These are phyloP conservation scores for Cyclina sinensis DNA, from an alignment of 1,140 invertebrate species.

Conservation along the genomic window DNA sequence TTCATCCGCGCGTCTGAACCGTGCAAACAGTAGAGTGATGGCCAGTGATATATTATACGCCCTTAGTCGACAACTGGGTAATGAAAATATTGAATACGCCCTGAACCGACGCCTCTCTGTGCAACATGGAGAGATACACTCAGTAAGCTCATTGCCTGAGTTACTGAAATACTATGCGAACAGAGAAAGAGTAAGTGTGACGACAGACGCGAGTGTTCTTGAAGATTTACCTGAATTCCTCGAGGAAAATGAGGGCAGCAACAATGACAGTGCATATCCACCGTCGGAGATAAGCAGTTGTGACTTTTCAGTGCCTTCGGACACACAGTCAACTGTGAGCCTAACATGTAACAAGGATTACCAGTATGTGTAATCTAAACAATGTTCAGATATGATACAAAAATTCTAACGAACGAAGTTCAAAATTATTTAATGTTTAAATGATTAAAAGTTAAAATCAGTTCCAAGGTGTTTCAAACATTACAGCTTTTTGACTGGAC, in stretches of 20 bases:
- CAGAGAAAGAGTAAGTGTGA: neutral
- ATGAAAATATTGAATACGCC: conserved; percentile 30
- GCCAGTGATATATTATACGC: conserved; percentile 51
- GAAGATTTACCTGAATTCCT: neutral
- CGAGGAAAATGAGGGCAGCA: neutral
- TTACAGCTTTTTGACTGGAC: too few species aligned
- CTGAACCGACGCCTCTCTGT: conserved; percentile 37
- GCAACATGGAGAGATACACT: neutral
- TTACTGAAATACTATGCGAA: conserved; percentile 38
- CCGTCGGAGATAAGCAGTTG: neutral
- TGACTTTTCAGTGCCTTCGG: neutral
- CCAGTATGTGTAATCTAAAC: neutral
- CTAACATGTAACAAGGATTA: neutral
- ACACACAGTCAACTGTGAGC: neutral
- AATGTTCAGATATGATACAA: neutral
- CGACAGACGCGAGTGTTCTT: neutral
- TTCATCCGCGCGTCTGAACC: conserved; percentile 29
- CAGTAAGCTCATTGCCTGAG: conserved; percentile 42
- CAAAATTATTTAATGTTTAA: too few species aligned
- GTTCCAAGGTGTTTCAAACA: too few species aligned
- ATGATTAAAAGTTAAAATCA: too few species aligned
- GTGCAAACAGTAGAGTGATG: conserved; percentile 49
- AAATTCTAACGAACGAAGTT: too few species aligned
- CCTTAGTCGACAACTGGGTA: conserved; percentile 24
- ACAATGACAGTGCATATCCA: conserved; percentile 30